A percentile compares a stretch with the other conserved stretches of the same genome.
Evolutionary conservation across 1,140 invertebrate genomes (phyloP).

Genomic region (Argopecten irradians): DNA sequence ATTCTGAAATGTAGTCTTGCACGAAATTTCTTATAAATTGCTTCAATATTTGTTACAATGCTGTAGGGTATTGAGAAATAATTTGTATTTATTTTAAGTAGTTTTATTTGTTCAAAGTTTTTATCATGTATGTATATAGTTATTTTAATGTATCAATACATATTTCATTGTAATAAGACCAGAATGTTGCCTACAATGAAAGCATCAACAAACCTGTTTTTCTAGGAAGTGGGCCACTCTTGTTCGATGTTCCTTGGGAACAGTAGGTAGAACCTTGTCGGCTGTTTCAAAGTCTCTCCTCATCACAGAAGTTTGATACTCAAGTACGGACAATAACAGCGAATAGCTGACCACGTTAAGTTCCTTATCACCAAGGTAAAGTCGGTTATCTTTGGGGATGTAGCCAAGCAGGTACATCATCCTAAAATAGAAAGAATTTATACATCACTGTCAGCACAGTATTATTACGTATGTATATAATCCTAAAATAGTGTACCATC

Average conservation of each 20-base stretch:
- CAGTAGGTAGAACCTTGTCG: constrained; percentile 94
- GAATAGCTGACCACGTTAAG: constrained; percentile 93
- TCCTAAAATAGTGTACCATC: too few species aligned
- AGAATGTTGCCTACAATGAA: neutral
- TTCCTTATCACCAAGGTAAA: constrained; percentile 99
- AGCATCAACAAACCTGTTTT: constrained; percentile 86
- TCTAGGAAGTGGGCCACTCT: constrained; percentile 98
- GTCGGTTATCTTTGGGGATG: constrained; percentile 95
- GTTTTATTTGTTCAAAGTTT: too few species aligned
- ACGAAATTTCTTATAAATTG: too few species aligned
- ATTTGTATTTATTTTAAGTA: too few species aligned
- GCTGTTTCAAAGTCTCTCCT: constrained; percentile 97
- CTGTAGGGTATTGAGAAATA: too few species aligned
- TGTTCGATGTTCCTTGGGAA: constrained; percentile 96
- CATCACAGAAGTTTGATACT: constrained; percentile 99
- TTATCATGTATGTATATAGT: too few species aligned
- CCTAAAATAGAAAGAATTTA: constrained; percentile 75
- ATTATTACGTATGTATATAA: too few species aligned
- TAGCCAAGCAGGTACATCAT: constrained; percentile 95
- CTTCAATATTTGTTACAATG: too few species aligned
- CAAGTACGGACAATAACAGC: constrained; percentile 92
- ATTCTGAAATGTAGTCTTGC: too few species aligned
- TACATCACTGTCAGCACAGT: too few species aligned
- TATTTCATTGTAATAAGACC: too few species aligned
- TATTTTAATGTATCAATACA: too few species aligned